Evolutionary conservation across 2,888 invertebrate species (phyloP), one percentile per base, ranked within the genome.

Genomic region (Dendrolimus pini): DNA sequence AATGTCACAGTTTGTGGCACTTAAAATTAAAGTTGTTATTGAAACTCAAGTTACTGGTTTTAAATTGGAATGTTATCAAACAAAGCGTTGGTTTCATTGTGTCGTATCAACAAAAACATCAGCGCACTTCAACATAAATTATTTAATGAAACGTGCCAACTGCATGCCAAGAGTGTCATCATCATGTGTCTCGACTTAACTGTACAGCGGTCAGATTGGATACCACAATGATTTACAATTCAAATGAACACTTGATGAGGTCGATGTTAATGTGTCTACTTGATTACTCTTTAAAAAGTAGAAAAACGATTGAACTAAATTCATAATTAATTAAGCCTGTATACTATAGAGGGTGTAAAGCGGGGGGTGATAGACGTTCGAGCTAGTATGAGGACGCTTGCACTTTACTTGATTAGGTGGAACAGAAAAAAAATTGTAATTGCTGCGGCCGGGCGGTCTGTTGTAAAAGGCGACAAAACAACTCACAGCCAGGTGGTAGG

Each of bases 141-240:
- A 74, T 65, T 72, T 73, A 77, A 77, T 78, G 73, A 75, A 73
- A 71, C 70, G 69, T 75, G 71, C 70, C 72, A 71, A 71, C 72
- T 66, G 73, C 66, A 73, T 70, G 67, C 68, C 63, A 64, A 69
- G 67, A 69, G 67, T 65, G 30, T 63, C 67, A 64, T 69, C 68
- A 65, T 70, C 71, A 71, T 74, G 71, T 76, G 76, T 75, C 77
- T 76, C 70, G 68, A 77, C 77, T 80, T 71, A 77, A 65, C 68
- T 65, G 62, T 64, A 64, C 65, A 47, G 2, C 7, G 47, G 47
- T 12, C 47, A 47, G 47, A 47, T 47, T 10, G 47, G 63, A 63
- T 67, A 56, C 60, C 58, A 61, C 59, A 59, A 62, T 54, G 47
- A 47, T 47, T 47, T 47, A 47, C 47, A 47, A 47, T 47, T 55